Conservation (phyloP, 2,113 vertebrate genomes). For the Cygnus atratus region DNA sequence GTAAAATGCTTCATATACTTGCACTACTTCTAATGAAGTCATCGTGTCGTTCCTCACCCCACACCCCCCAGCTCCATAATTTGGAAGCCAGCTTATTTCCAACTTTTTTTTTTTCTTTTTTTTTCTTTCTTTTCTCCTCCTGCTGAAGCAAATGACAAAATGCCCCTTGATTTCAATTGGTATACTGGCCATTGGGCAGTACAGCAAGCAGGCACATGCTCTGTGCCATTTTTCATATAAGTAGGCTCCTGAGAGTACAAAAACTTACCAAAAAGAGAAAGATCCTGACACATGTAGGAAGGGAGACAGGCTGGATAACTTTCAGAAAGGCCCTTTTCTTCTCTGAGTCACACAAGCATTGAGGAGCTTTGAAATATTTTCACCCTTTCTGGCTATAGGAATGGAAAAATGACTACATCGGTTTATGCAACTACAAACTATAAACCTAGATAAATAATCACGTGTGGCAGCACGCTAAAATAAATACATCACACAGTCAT, state of each 20-base stretch:
- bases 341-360: background rate
- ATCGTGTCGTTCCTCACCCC: too few species aligned
- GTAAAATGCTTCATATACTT: background rate
- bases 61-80: background rate
- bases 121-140: background rate
- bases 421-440: background rate
- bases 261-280: background rate
- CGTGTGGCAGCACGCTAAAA: background rate
- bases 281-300: background rate
- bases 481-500: background rate
- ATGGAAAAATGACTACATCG: background rate
- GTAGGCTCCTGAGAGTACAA: background rate
- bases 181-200: background rate
- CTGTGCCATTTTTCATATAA: background rate
- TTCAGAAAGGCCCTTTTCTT: conserved; percentile 1
- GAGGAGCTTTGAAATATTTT: background rate
- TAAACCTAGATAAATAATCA: background rate
- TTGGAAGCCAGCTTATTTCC: conserved; percentile 1
- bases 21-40: too few species aligned
- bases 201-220: background rate
- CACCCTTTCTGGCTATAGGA: background rate
- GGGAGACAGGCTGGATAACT: background rate
- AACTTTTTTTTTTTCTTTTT: background rate
- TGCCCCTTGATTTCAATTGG: background rate
- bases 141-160: background rate